A percentile compares a stretch with the other conserved stretches of the same genome.
Evolutionary conservation across 92 coral and sea anemone genomes (phyloP).

Genomic region (Parazoanthus darwini): DNA sequence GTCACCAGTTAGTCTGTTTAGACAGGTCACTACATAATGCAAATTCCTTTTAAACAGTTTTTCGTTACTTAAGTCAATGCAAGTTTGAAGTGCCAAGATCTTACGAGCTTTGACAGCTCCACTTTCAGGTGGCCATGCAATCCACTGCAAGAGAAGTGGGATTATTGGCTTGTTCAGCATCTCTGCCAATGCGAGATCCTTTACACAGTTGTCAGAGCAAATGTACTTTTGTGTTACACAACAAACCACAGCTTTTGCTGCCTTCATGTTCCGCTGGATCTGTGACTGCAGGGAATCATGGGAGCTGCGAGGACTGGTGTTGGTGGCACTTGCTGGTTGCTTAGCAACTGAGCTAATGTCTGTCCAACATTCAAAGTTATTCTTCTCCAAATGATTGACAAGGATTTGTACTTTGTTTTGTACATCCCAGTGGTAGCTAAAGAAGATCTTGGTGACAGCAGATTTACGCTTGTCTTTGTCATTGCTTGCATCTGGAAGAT

Average conservation of each 20-base stretch:
- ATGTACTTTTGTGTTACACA: slow-evolving; percentile 89
- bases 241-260: slow-evolving; percentile 76
- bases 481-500: neutral
- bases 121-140: slow-evolving; percentile 93
- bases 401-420: slow-evolving; percentile 77
- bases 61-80: slow-evolving; percentile 90
- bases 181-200: slow-evolving; percentile 83
- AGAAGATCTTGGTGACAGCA: slow-evolving; percentile 70
- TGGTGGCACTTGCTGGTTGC: slow-evolving; percentile 44
- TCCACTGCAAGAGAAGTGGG: slow-evolving; percentile 91
- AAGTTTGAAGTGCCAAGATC: slow-evolving; percentile 69
- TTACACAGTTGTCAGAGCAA: slow-evolving; percentile 86
- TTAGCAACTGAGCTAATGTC: slow-evolving; percentile 69
- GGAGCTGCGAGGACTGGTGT: slow-evolving; percentile 29
- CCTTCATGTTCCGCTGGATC: slow-evolving; percentile 77
- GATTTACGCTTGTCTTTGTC: slow-evolving; percentile 34
- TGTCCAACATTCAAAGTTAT: slow-evolving; percentile 83
- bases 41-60: slow-evolving; percentile 71
- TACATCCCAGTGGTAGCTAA: slow-evolving; percentile 97
- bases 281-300: slow-evolving; percentile 67
- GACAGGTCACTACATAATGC: slow-evolving; percentile 52
- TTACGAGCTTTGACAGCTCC: slow-evolving; percentile 69
- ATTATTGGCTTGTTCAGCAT: slow-evolving; percentile 79
- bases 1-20: slow-evolving; percentile 57
- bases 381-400: slow-evolving; percentile 74